Base-by-base conservation (phyloP, 2,797 vertebrate genomes). In the Diglossa cyanea region DNA sequence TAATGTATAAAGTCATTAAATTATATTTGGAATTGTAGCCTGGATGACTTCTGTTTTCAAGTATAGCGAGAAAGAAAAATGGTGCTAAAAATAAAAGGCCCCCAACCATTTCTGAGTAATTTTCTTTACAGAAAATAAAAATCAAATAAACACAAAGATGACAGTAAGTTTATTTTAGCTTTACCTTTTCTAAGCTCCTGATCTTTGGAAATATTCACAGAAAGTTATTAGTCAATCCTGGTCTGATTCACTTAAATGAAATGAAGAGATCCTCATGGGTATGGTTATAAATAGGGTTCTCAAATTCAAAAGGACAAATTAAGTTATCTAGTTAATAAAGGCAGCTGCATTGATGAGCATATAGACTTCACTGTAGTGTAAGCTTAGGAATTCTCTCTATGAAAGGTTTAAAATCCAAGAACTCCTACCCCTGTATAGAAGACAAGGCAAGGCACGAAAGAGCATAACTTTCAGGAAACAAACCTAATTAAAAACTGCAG, bases 1-100 rank as follows among this genome's bases (percentile, higher is more conserved):
- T 92, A 92, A 88, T 68, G 17, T 45, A 77, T 88, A 57, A 93
- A 93, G 58, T 61, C 54, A 83, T 86, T 90, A 86, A 84, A 81
- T 44, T 70, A 6, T 51, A 40, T 81, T 53, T 88, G 50, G n/a
- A 75, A 68, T 37, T 84, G 65, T 25, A 84, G 31, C 8, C 61
- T 40, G 42, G 63, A 74, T 50, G 4, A 65, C n/a, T 91, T 53
- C 4, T 50, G 24, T 91, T 55, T 4, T 61, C 58, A 55, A 76
- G 62, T n/a, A 33, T 4, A 72, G 24, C 0, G 0, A 86, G 23
- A 39, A 84, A 76, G 63, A 53, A 1, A 90, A 88, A 78, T 48
- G 16, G 18, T 68, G 33, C 2, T 88, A 90, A 92, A 72, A 84
- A 86, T 23, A 12, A 42, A 28, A 74, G 11, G 4, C 37, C 8